These are phyloP conservation scores for Theodoxus fluviatilis DNA, from an alignment of 2,888 invertebrate species.

Conservation along the genomic window DNA sequence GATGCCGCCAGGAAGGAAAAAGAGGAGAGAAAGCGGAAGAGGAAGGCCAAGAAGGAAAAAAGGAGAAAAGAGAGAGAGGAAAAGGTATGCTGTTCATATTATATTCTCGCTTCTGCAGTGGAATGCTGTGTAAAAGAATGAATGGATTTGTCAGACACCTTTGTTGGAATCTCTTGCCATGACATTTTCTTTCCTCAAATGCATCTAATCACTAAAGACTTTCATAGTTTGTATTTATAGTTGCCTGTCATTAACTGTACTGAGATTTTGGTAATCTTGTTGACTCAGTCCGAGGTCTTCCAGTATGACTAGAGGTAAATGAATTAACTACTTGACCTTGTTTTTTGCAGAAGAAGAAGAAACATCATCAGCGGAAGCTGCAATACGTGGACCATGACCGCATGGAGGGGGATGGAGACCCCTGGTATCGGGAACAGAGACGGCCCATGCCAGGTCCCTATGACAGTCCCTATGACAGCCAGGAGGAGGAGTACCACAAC, in stretches of 20 bases:
- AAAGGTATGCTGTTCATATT: too few species aligned
- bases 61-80: conserved; percentile 14
- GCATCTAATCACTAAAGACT: too few species aligned
- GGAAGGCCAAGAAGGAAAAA: background rate
- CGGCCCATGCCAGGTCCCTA: conserved; percentile 10
- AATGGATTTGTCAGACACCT: too few species aligned
- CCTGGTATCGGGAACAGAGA: conserved; percentile 24
- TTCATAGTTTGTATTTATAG: too few species aligned
- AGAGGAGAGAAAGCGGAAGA: background rate
- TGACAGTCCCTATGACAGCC: too few species aligned
- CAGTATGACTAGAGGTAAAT: background rate
- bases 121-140: too few species aligned
- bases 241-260: too few species aligned
- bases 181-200: background rate
- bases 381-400: conserved; percentile 52
- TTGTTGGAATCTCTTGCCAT: background rate
- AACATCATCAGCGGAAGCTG: conserved; percentile 37
- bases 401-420: conserved; percentile 39
- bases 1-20: conserved; percentile 21
- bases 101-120: too few species aligned
- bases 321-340: background rate
- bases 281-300: background rate
- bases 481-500: conserved; percentile 6
- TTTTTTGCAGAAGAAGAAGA: conserved; percentile 40
- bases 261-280: conserved; percentile 18